phyloP scores from a whole-genome alignment of 2,113 vertebrate genomes.

The Machaerirhynchus nigripectus region DNA sequence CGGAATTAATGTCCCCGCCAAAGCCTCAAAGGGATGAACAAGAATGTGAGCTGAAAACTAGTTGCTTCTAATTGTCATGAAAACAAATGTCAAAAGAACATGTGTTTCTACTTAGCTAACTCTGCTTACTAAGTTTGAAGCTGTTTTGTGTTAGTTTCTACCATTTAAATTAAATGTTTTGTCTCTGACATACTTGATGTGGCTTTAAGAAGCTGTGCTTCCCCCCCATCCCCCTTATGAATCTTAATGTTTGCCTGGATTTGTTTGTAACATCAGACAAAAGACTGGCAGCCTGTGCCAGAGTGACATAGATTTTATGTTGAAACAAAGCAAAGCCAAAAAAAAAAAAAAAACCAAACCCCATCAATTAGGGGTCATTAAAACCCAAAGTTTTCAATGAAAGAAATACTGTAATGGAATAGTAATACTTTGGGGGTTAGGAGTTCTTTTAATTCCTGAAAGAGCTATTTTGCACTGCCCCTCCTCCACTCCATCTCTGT shows the following conservation, averaged over 20 bases:
- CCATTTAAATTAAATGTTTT: conserved; percentile 67
- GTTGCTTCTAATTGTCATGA: conserved; percentile 69
- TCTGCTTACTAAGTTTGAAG: conserved; percentile 48
- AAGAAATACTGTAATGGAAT: conserved; percentile 38
- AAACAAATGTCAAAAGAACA: conserved; percentile 61
- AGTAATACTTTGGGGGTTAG: conserved; percentile 13
- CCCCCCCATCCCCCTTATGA: conserved; percentile 44
- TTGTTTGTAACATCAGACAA: conserved; percentile 70
- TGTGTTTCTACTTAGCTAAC: conserved; percentile 57
- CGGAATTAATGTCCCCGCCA: background rate
- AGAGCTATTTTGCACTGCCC: conserved; percentile 16
- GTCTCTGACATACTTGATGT: conserved; percentile 66
- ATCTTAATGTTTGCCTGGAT: conserved; percentile 67
- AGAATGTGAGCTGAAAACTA: conserved; percentile 45
- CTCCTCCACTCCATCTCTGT: conserved; percentile 25
- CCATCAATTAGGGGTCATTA: conserved; percentile 38
- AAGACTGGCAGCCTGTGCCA: conserved; percentile 47
- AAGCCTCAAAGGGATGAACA: conserved; percentile 22
- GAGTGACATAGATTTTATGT: conserved; percentile 53
- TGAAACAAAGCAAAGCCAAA: conserved; percentile 43
- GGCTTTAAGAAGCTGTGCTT: conserved; percentile 55
- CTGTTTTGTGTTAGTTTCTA: conserved; percentile 65
- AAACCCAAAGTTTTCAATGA: conserved; percentile 44
- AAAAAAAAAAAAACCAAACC: background rate
- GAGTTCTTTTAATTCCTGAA: conserved; percentile 26